phyloP scores from a whole-genome alignment of 2,888 invertebrate species.

The Phaedon cochleariae region DNA sequence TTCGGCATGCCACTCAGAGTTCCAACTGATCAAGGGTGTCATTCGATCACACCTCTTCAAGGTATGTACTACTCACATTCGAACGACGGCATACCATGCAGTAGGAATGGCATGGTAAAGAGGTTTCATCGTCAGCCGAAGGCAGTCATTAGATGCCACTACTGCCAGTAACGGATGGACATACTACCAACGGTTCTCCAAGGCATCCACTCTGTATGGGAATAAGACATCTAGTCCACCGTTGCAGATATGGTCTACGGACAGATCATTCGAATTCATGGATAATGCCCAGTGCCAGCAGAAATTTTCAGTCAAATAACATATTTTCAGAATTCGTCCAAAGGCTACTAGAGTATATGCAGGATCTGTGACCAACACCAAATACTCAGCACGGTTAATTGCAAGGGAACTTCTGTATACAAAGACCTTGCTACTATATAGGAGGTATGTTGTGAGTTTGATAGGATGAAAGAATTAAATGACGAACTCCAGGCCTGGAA shows the following conservation, averaged over 20 bases:
- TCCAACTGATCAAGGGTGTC: conserved; percentile 45
- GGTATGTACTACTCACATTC: conserved; percentile 23
- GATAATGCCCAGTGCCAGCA: neutral
- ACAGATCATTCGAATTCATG: neutral
- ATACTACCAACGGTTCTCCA: neutral
- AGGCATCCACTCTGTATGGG: neutral
- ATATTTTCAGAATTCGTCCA: neutral
- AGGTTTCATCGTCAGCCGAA: conserved; percentile 13
- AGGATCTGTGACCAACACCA: conserved; percentile 4
- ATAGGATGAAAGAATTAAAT: too few relatives aligned
- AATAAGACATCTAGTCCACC: conserved; percentile 5
- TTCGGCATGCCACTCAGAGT: neutral
- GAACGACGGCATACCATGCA: conserved; percentile 4
- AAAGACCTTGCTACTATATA: too few relatives aligned
- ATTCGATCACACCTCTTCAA: conserved; percentile 50
- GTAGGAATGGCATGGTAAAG: neutral
- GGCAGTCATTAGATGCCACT: conserved; percentile 15
- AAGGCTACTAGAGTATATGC: neutral
- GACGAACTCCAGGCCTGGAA: too few relatives aligned
- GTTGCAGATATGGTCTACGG: neutral
- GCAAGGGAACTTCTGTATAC: too few relatives aligned
- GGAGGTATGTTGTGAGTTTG: too few relatives aligned
- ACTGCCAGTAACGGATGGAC: neutral
- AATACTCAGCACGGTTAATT: too few relatives aligned
- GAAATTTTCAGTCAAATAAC: neutral